Percentiles rank a stretch among this genome's conserved stretches.
These are phyloP conservation scores for Spheniscus mendiculus DNA, from an alignment of 2,113 vertebrate genomes.

Conservation along the genomic window DNA sequence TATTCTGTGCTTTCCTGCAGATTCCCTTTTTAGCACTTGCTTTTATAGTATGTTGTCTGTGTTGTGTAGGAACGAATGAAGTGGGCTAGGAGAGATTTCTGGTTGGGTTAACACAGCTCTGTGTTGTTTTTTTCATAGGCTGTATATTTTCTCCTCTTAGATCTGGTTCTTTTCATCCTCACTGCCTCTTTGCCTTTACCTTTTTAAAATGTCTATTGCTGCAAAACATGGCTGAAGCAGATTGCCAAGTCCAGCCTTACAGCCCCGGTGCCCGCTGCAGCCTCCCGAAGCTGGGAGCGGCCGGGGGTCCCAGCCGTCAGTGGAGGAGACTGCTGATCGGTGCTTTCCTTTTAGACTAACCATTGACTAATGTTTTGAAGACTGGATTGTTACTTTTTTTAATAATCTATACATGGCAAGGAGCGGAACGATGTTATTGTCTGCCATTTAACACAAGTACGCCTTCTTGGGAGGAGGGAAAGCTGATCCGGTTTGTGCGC, in stretches of 20 bases:
- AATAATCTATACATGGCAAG: not conserved
- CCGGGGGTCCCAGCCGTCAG: not conserved
- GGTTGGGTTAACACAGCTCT: not conserved
- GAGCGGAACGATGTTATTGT: not conserved
- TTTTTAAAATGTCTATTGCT: not conserved
- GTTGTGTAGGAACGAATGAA: not conserved
- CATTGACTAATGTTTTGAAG: not conserved
- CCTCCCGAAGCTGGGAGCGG: not conserved
- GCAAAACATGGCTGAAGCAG: not conserved
- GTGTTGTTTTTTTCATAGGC: not conserved
- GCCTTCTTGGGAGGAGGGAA: not conserved
- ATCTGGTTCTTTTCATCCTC: conserved; percentile 5
- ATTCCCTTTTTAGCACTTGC: not conserved
- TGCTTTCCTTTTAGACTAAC: not conserved
- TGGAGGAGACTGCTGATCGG: not conserved
- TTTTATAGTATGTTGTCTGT: not conserved
- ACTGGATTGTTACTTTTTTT: not conserved
- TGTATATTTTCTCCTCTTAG: not conserved
- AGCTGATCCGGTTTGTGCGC: not conserved
- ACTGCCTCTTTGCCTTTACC: not conserved
- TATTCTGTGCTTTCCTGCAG: not conserved
- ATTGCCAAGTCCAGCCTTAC: not conserved
- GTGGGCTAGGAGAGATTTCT: not conserved
- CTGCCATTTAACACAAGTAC: not conserved
- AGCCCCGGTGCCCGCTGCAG: not conserved